phyloP scores from a whole-genome alignment of 2,113 vertebrate genomes.

The Dryoscopus gambensis region DNA sequence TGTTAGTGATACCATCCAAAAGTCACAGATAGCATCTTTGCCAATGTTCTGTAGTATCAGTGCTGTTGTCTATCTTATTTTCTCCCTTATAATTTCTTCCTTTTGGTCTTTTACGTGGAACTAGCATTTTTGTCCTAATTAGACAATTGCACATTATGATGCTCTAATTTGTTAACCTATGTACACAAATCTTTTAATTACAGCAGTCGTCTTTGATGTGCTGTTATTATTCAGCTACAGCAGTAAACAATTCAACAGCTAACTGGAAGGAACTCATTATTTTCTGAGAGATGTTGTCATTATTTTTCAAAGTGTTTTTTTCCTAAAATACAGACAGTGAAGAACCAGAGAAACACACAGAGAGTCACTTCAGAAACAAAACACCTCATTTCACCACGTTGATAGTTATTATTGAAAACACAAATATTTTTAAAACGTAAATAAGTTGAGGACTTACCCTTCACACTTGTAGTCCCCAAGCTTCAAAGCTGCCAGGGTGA shows the following conservation, averaged over 20 bases:
- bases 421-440: background rate
- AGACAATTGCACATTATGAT: constrained; percentile 75
- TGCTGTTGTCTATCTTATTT: constrained; percentile 5
- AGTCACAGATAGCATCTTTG: constrained; percentile 36
- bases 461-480: background rate
- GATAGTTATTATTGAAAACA: background rate
- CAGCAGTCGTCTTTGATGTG: constrained; percentile 71
- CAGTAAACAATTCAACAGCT: constrained; percentile 72
- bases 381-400: background rate
- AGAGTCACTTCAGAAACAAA: background rate
- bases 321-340: background rate
- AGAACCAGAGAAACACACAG: background rate
- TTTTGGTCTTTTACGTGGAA: constrained; percentile 63
- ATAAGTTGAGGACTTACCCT: background rate
- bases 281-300: constrained; percentile 61
- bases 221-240: constrained; percentile 71
- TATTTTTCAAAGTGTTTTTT: constrained; percentile 23
- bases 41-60: background rate
- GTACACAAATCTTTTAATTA: constrained; percentile 81
- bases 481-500: background rate
- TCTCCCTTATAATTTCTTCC: constrained; percentile 40
- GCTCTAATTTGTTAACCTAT: constrained; percentile 79
- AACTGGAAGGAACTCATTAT: constrained; percentile 71
- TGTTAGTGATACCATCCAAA: constrained; percentile 1
- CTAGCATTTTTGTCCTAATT: constrained; percentile 72